These are phyloP conservation scores for Heteromyza rotundicornis DNA, from an alignment of 2,888 invertebrate species.

Conservation along the genomic window DNA sequence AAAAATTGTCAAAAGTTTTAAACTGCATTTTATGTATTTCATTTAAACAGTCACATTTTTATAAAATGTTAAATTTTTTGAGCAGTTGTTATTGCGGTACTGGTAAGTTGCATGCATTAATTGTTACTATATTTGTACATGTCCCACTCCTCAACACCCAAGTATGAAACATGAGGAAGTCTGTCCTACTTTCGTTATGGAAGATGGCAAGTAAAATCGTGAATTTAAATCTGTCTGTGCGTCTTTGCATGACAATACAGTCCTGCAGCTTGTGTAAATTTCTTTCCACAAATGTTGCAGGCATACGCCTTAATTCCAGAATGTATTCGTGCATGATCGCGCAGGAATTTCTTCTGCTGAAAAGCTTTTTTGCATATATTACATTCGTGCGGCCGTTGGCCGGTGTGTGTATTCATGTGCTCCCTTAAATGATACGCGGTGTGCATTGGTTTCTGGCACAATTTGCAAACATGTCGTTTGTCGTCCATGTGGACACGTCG, in stretches of 20 bases:
- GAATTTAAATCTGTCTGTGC: not conserved
- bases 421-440: not conserved
- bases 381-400: not conserved
- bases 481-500: slow-evolving; percentile 2
- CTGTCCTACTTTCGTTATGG: too few relatives aligned
- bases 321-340: not conserved
- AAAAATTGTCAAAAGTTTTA: too few relatives aligned
- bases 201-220: too few relatives aligned
- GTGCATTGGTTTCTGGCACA: slow-evolving; percentile 8
- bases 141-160: too few relatives aligned
- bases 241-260: not conserved
- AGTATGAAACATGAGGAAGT: too few relatives aligned
- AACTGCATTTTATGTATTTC: too few relatives aligned
- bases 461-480: slow-evolving; percentile 2
- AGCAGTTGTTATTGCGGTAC: too few relatives aligned
- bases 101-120: too few relatives aligned
- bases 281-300: not conserved
- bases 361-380: not conserved
- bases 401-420: not conserved
- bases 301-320: not conserved
- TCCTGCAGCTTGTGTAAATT: not conserved
- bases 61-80: too few relatives aligned
- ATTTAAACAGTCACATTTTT: too few relatives aligned
- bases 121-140: too few relatives aligned
- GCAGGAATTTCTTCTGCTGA: not conserved